Base-by-base conservation (phyloP, 2,113 vertebrate species). In the Columba livia region DNA sequence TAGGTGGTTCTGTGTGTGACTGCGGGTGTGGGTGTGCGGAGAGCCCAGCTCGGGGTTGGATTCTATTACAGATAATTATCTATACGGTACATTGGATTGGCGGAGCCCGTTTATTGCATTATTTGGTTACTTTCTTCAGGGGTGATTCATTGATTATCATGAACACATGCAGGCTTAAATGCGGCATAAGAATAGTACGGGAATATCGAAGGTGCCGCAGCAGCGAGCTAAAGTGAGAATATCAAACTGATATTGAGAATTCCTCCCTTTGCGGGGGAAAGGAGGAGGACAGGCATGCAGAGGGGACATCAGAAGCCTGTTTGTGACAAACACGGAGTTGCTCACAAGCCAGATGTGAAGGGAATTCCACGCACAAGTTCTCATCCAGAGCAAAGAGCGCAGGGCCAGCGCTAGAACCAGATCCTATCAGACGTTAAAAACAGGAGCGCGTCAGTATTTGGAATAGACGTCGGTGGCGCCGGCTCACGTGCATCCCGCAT, bases 371-470 rank as follows among this genome's bases (percentile, higher is more conserved):
- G 87, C 80, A 73, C 87, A 89, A 79, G 90, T 93, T 94, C 94
- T 92, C 90, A 26, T 78, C 71, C 89, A 70, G 94, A 92, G 93
- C 89, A 89, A 92, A 88, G 66, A 88, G 82, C 23, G 60, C 4
- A 72, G 92, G 93, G 92, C 36, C 94, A 80, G 90, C 66, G 31
- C 89, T 75, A 79, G 93, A 93, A 78, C 91, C 72, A 77, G 94
- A 69, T 86, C 61, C 21, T 12, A 9, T 65, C 80, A 72, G 79
- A 54, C 95, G 86, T 78, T 93, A 53, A 66, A 95, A 54, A 23
- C 18, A 77, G 90, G 16, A 24, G 62, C 19, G 65, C 58, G 36
- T 48, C 5, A 7, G 58, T 38, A 31, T 75, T 93, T 53, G 73
- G 73, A 20, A 15, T 34, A 8, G 16, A 8, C 16, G 42, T 44